Conservation (phyloP, 2,888 invertebrate species). For the Limenitis arthemis region DNA sequence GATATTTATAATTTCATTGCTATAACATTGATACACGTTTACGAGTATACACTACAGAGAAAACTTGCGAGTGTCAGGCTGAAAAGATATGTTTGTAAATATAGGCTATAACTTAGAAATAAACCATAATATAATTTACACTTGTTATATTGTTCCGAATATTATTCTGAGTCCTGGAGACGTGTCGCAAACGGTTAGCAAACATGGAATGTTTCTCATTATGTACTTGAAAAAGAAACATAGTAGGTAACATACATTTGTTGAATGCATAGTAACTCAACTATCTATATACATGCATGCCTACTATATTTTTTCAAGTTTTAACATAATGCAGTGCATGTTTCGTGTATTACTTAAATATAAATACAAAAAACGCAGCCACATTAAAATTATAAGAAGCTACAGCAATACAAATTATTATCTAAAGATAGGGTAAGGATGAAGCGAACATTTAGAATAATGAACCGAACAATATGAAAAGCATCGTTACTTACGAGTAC, state of each 20-base stretch:
- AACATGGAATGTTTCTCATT: constrained; percentile 65
- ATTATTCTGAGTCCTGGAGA: constrained; percentile 43
- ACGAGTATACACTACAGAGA: constrained; percentile 63
- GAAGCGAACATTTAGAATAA: constrained; percentile 40
- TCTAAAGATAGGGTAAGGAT: constrained; percentile 27
- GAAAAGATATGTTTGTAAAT: constrained; percentile 63
- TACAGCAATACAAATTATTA: constrained; percentile 27
- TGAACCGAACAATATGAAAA: constrained; percentile 61
- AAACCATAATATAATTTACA: constrained; percentile 49
- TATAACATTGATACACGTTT: constrained; percentile 62
- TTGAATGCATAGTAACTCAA: constrained; percentile 10
- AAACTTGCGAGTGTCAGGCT: constrained; percentile 69
- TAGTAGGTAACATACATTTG: constrained; percentile 21
- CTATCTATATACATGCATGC: constrained; percentile 7
- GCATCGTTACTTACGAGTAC: constrained; percentile 48
- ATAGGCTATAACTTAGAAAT: constrained; percentile 64
- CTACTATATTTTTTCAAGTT: constrained; percentile 15
- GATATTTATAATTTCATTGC: constrained; percentile 64
- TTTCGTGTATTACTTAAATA: constrained; percentile 24
- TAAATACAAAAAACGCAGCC: constrained; percentile 28
- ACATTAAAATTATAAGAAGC: constrained; percentile 28
- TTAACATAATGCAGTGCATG: constrained; percentile 25
- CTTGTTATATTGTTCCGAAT: constrained; percentile 60
- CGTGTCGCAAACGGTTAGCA: constrained; percentile 39
- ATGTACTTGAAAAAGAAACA: constrained; percentile 35